Conservation (phyloP, 2,113 vertebrate species). For the Pteronura brasiliensis region DNA sequence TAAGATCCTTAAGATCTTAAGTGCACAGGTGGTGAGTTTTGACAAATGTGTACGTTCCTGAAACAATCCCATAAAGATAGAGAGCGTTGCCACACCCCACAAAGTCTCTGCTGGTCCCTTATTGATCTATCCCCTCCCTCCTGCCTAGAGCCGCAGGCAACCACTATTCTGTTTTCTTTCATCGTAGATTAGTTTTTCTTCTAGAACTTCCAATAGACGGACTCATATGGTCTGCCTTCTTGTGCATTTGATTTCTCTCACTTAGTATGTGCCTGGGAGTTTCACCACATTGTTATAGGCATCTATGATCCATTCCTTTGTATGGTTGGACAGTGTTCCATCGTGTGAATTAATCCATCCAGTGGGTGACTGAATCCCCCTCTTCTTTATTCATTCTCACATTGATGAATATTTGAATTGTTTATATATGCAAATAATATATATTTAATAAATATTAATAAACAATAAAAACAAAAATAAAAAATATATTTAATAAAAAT, state of each 20-base stretch:
- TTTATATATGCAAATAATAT: background rate
- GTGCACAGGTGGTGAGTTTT: background rate
- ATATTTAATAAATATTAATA: too few species aligned
- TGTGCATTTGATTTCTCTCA: too few species aligned
- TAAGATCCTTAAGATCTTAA: background rate
- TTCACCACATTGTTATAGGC: fast-evolving
- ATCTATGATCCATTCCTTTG: fast-evolving
- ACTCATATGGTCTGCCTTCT: background rate
- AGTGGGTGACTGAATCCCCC: fast-evolving
- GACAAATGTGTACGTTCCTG: background rate
- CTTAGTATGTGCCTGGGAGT: fast-evolving
- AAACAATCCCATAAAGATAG: fast-evolving
- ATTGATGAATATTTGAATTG: background rate
- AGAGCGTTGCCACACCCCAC: background rate
- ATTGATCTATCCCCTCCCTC: fast-evolving
- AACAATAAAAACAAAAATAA: too few species aligned
- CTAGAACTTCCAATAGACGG: fast-evolving
- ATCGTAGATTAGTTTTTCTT: too few species aligned
- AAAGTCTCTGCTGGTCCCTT: background rate
- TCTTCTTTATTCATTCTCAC: background rate
- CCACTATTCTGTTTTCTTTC: background rate
- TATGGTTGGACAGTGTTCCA: fast-evolving
- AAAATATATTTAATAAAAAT: too few species aligned
- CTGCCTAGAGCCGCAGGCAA: background rate
- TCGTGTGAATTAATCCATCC: fast-evolving